Conservation (phyloP, 2,888 invertebrate genomes). For the Noctua comes region DNA sequence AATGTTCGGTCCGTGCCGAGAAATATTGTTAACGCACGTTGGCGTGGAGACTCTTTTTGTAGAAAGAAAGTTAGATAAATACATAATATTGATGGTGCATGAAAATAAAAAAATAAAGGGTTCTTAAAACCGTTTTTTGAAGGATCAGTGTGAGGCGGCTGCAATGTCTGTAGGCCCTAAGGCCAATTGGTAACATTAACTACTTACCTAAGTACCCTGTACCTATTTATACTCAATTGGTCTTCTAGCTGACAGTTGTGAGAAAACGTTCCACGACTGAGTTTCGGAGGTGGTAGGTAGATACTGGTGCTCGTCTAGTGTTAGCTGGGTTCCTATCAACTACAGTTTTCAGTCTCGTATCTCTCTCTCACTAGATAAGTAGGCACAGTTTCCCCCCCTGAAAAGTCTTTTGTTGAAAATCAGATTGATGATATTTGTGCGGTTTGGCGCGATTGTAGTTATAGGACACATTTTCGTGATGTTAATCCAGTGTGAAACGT, state of each 20-base stretch:
- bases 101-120: slow-evolving; percentile 7
- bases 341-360: not conserved
- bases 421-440: not conserved
- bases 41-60: slow-evolving; percentile 40
- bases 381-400: not conserved
- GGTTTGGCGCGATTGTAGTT: not conserved
- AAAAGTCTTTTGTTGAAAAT: not conserved
- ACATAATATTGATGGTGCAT: slow-evolving; percentile 11
- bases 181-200: not conserved
- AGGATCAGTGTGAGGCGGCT: not conserved
- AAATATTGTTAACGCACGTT: slow-evolving; percentile 57
- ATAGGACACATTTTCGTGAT: not conserved
- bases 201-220: not conserved
- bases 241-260: not conserved
- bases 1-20: slow-evolving; percentile 75
- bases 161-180: not conserved
- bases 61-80: slow-evolving; percentile 20
- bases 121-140: not conserved
- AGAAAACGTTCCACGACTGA: not conserved
- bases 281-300: not conserved
- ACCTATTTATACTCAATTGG: not conserved
- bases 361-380: not conserved
- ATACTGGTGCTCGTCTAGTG: not conserved
- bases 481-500: not conserved
- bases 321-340: not conserved